A percentile compares a stretch with the other conserved stretches of the same genome.
Conservation (phyloP, 1,140 invertebrate genomes). For the Rhagoletis pomonella region DNA sequence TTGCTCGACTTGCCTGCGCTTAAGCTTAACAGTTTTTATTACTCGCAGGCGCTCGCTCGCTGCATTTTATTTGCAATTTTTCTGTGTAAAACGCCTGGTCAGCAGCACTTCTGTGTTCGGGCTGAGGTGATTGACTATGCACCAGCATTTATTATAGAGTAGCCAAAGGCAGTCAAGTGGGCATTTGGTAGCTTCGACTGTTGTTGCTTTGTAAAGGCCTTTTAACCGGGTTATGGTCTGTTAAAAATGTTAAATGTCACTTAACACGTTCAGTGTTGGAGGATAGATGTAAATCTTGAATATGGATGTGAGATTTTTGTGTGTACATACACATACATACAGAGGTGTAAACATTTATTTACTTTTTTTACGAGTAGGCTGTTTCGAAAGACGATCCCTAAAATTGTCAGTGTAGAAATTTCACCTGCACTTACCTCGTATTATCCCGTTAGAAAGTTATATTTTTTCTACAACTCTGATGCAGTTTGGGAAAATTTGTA, state of each 20-base stretch:
- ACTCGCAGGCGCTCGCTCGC: not conserved
- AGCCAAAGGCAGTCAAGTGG: not conserved
- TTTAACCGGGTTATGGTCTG: conserved; percentile 42
- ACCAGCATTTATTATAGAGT: not conserved
- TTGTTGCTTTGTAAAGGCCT: conserved; percentile 6
- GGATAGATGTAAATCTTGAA: not conserved
- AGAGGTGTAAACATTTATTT: too few relatives aligned
- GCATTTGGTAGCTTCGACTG: conserved; percentile 1
- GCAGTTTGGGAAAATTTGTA: too few relatives aligned
- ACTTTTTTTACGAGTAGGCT: too few relatives aligned
- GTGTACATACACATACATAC: too few relatives aligned
- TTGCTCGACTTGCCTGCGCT: not conserved
- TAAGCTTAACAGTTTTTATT: not conserved
- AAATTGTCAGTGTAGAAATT: too few relatives aligned
- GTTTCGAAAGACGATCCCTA: too few relatives aligned
- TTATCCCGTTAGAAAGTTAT: too few relatives aligned
- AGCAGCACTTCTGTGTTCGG: not conserved
- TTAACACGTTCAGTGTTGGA: not conserved
- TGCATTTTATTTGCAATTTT: not conserved
- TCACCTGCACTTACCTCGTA: too few relatives aligned
- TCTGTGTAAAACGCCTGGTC: conserved; percentile 6
- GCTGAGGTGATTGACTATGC: not conserved
- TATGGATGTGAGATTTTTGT: not conserved
- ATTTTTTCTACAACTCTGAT: too few relatives aligned
- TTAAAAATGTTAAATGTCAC: conserved; percentile 18